Conservation (phyloP, 2,113 vertebrate genomes). For the Pterophyllum scalare region DNA sequence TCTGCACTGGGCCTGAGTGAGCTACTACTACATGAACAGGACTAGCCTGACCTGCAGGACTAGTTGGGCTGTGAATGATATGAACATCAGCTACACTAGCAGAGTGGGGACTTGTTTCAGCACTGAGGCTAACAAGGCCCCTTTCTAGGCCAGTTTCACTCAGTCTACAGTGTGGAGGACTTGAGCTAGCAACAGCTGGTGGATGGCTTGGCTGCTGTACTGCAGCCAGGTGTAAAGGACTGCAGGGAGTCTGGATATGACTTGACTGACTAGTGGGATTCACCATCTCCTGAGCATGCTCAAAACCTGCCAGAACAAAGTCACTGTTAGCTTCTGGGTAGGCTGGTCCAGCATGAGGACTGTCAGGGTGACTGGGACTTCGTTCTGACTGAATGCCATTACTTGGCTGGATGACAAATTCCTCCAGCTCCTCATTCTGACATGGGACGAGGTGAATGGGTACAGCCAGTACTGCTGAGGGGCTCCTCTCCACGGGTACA, state of each 20-base stretch:
- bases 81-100: background rate
- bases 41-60: slow-evolving; percentile 68
- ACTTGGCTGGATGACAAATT: background rate
- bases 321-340: background rate
- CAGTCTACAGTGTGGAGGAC: slow-evolving; percentile 58
- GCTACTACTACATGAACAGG: slow-evolving; percentile 36
- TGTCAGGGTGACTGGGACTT: background rate
- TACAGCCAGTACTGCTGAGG: background rate
- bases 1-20: slow-evolving; percentile 34
- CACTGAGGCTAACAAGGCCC: slow-evolving; percentile 18
- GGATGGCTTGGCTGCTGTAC: background rate
- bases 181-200: slow-evolving; percentile 7
- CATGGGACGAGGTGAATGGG: background rate
- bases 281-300: background rate
- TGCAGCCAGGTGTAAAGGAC: slow-evolving; percentile 1
- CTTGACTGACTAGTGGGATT: background rate
- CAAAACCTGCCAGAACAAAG: background rate
- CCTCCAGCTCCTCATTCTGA: slow-evolving; percentile 28
- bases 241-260: slow-evolving; percentile 7
- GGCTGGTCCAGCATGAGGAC: background rate
- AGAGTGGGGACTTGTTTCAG: background rate
- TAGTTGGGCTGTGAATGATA: slow-evolving; percentile 39
- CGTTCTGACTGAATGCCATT: background rate
- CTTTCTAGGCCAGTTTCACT: slow-evolving; percentile 1
- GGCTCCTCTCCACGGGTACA: background rate